A percentile compares a stretch with the other conserved stretches of the same genome.
phyloP scores from a whole-genome alignment of 1,140 invertebrate species.

The Drosophila arizonae region DNA sequence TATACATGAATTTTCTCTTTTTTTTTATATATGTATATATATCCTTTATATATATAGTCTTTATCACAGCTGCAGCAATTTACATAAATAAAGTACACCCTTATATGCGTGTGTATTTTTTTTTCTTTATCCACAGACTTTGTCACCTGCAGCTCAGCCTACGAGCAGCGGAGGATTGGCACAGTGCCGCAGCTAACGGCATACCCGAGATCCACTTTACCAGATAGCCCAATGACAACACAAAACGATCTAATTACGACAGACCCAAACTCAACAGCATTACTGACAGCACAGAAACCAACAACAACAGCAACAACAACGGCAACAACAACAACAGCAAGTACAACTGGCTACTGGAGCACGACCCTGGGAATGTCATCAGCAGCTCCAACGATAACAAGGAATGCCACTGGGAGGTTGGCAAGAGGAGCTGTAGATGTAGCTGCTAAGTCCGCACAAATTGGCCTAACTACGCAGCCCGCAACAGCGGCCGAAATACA shows the following conservation, averaged over 20 bases:
- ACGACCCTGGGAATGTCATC: constrained; percentile 58
- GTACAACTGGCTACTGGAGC: constrained; percentile 28
- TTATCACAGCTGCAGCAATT: constrained; percentile 24
- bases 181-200: constrained; percentile 46
- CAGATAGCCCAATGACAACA: constrained; percentile 78
- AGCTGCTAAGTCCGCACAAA: constrained; percentile 62
- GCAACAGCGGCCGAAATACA: constrained; percentile 34
- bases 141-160: constrained; percentile 61
- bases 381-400: constrained; percentile 53
- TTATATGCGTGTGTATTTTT: constrained; percentile 3
- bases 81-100: constrained; percentile 30
- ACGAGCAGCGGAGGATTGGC: neutral
- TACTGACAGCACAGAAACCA: constrained; percentile 56
- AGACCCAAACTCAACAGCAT: constrained; percentile 67
- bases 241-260: constrained; percentile 80
- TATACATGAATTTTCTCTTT: too few species aligned
- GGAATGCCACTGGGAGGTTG: constrained; percentile 18
- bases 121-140: constrained; percentile 52
- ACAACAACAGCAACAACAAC: constrained; percentile 19
- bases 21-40: too few species aligned
- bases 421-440: neutral
- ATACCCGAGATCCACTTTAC: constrained; percentile 69
- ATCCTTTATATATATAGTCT: neutral
- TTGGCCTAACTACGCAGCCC: constrained; percentile 65
- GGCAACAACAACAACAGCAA: constrained; percentile 18